phyloP scores from a whole-genome alignment of 2,888 invertebrate species.

The Drymonia ruficornis region DNA sequence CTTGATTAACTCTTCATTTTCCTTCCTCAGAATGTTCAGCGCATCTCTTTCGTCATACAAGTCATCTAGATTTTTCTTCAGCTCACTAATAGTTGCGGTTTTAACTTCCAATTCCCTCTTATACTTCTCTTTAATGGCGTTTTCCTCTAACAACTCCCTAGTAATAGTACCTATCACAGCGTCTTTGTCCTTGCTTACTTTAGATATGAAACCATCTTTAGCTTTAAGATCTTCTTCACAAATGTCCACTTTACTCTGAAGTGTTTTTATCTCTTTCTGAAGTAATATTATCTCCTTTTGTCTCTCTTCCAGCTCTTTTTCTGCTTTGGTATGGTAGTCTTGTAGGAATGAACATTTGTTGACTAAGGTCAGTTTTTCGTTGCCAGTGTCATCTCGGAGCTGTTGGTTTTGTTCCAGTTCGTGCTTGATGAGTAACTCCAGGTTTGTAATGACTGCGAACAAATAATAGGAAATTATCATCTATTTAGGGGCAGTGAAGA shows the following conservation, averaged over 20 bases:
- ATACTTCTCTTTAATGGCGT: constrained; percentile 41
- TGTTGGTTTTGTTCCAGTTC: constrained; percentile 47
- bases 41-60: constrained; percentile 43
- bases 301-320: constrained; percentile 51
- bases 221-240: constrained; percentile 45
- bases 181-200: constrained; percentile 39
- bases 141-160: constrained; percentile 54
- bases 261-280: constrained; percentile 41
- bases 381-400: constrained; percentile 39
- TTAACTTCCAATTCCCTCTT: constrained; percentile 44
- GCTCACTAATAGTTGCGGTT: constrained; percentile 33
- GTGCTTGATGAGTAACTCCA: constrained; percentile 51
- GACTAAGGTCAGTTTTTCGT: constrained; percentile 48
- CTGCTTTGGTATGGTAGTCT: constrained; percentile 58
- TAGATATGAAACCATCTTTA: constrained; percentile 35
- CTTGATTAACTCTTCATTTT: constrained; percentile 60
- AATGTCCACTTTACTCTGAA: constrained; percentile 36
- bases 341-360: constrained; percentile 58
- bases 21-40: constrained; percentile 49
- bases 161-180: constrained; percentile 41
- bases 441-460: constrained; percentile 52
- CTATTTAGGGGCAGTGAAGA: too few species aligned
- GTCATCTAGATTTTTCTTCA: constrained; percentile 45
- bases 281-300: constrained; percentile 49
- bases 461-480: neutral